Percentiles rank a stretch among this genome's conserved stretches.
phyloP scores from a whole-genome alignment of 2,113 vertebrate species.

The Neopipo cinnamomea region DNA sequence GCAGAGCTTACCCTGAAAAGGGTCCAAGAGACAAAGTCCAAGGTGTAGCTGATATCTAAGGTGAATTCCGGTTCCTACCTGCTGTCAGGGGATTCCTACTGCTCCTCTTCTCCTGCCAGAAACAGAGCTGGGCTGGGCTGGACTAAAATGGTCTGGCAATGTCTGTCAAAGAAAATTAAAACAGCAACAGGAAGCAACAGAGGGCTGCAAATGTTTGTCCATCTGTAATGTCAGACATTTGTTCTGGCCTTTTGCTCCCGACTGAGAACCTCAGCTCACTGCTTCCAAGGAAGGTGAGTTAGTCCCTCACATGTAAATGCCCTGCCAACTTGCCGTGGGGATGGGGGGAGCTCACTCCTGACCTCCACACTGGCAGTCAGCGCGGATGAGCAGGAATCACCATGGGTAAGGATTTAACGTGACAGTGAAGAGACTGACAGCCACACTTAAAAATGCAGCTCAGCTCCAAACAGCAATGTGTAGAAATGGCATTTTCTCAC shows the following conservation, averaged over 20 bases:
- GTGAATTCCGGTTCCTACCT: not conserved
- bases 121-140: not conserved
- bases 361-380: not conserved
- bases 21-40: not conserved
- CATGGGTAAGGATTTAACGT: not conserved
- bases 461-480: not conserved
- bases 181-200: not conserved
- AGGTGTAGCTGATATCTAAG: not conserved
- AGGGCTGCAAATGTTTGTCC: not conserved
- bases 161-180: not conserved
- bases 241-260: conserved; percentile 22
- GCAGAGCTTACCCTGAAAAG: not conserved
- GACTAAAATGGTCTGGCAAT: not conserved
- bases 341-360: not conserved
- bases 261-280: not conserved
- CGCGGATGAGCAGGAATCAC: not conserved
- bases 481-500: not conserved
- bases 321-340: not conserved
- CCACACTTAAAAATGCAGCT: not conserved
- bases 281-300: not conserved
- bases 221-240: conserved; percentile 20
- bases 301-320: not conserved
- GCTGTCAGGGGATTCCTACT: not conserved
- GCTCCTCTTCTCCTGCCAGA: not conserved
- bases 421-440: conserved; percentile 6